Conservation (phyloP, 1,140 invertebrate genomes). For the Saccostrea cuccullata region DNA sequence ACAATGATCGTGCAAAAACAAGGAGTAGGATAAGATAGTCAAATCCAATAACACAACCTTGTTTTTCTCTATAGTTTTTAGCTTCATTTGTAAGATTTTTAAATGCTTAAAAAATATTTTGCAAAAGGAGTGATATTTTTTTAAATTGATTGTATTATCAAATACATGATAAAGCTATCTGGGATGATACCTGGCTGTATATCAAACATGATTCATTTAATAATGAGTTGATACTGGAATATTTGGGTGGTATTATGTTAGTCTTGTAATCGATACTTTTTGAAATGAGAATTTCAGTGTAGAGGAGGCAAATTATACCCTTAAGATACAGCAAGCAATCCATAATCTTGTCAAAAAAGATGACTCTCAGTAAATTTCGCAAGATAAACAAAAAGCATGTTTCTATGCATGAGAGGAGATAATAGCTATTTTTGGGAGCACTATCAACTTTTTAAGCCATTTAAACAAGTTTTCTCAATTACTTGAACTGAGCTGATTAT, state of each 20-base stretch:
- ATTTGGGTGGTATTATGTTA: conserved; percentile 20
- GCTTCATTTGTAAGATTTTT: neutral
- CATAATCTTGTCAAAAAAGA: neutral
- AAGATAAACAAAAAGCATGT: conserved; percentile 24
- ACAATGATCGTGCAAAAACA: too few species aligned
- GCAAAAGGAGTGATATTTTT: neutral
- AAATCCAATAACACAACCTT: too few species aligned
- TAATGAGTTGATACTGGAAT: conserved; percentile 9
- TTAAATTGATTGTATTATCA: neutral
- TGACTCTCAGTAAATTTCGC: neutral
- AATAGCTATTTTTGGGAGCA: conserved; percentile 23
- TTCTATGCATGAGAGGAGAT: conserved; percentile 22
- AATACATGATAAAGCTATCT: conserved; percentile 3
- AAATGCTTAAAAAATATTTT: neutral
- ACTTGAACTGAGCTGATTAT: conserved; percentile 13
- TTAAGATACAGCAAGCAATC: neutral
- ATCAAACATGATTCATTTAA: conserved; percentile 21
- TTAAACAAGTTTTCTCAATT: conserved; percentile 36
- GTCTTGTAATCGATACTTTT: conserved; percentile 19
- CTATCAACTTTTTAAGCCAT: neutral
- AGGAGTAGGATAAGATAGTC: too few species aligned
- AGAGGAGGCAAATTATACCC: conserved; percentile 14
- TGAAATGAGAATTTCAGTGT: conserved; percentile 3
- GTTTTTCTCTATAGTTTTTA: too few species aligned
- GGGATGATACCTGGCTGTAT: neutral